Evolutionary conservation across 2,888 invertebrate genomes (phyloP), one percentile per base, ranked within the genome.

Genomic region (Habrosyne pyritoides): DNA sequence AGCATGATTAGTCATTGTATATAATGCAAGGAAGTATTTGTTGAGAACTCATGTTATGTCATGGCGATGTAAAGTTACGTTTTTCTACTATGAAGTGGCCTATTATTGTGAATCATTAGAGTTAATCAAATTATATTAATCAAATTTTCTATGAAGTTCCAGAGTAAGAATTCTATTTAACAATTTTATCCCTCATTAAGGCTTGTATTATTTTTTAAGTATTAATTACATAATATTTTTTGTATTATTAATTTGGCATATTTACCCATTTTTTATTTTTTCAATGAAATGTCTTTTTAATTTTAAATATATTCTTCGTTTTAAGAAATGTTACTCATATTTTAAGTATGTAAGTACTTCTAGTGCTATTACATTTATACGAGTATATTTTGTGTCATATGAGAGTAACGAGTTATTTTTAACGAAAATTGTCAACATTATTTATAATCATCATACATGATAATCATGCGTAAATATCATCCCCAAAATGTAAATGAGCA

Each of bases 151-250:
- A 86, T 84, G 69, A 84, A 79, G 81, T 86, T 88, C 75, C 80
- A 84, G 74, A 83, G 67, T 87, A 87, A 86, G 85, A 87, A 77
- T 83, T 86, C 76, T 87, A 84, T 89, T 81, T 86, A 87, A 86
- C 81, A 82, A 71, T 76, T 81, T 80, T 84, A 81, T 83, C 77
- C 72, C 71, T 73, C 74, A 70, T 73, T 79, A 83, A 82, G 83
- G 84, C 85, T 87, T 89, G 86, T 89, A 89, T 91, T 87, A 87
- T 81, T 84, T 42, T 83, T 73, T 81, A 83, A 91, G 89, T 90
- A 91, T 91, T 90, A 86, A 87, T 86, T 69, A 73, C 75, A 64
- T 73, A 68, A 68, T 73, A 74, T 73, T 33, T 33, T 33, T n/a
- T n/a, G 1, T n/a, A n/a, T 28, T 4, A 75, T 77, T 78, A 81